Evolutionary conservation across 1,140 invertebrate genomes (phyloP).

Genomic region (Fopius arisanus): DNA sequence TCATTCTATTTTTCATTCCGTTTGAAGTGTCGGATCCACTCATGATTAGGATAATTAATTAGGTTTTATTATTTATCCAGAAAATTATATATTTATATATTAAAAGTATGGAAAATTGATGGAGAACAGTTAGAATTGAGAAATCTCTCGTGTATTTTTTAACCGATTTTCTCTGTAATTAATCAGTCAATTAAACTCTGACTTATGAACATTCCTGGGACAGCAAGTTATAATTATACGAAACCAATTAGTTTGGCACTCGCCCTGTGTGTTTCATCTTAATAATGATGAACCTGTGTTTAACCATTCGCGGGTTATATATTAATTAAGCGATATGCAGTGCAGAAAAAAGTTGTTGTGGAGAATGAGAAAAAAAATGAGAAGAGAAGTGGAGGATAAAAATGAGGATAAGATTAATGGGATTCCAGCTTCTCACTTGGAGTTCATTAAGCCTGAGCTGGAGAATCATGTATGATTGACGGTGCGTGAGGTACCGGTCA

Average conservation of each 20-base stretch:
- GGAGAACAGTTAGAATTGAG: no score
- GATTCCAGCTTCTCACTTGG: slow-evolving; percentile 11
- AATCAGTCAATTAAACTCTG: slow-evolving; percentile 27
- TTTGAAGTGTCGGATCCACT: no score
- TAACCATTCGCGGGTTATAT: not conserved
- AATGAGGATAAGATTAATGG: slow-evolving; percentile 24
- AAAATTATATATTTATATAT: not conserved
- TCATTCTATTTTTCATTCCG: no score
- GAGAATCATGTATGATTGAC: slow-evolving; percentile 15
- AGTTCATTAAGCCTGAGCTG: not conserved
- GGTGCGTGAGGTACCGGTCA: slow-evolving; percentile 20
- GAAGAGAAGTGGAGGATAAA: not conserved
- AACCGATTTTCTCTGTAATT: not conserved
- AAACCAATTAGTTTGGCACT: slow-evolving; percentile 23
- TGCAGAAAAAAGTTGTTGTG: no score
- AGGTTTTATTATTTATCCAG: not conserved
- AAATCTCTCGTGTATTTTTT: not conserved
- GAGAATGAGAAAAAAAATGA: not conserved
- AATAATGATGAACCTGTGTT: not conserved
- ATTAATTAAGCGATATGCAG: not conserved
- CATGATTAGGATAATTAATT: no score
- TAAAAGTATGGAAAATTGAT: not conserved
- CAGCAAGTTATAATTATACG: slow-evolving; percentile 25
- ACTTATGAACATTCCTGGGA: slow-evolving; percentile 26
- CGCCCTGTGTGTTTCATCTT: not conserved